phyloP scores from a whole-genome alignment of 1,140 invertebrate species.

The Nylanderia fulva region DNA sequence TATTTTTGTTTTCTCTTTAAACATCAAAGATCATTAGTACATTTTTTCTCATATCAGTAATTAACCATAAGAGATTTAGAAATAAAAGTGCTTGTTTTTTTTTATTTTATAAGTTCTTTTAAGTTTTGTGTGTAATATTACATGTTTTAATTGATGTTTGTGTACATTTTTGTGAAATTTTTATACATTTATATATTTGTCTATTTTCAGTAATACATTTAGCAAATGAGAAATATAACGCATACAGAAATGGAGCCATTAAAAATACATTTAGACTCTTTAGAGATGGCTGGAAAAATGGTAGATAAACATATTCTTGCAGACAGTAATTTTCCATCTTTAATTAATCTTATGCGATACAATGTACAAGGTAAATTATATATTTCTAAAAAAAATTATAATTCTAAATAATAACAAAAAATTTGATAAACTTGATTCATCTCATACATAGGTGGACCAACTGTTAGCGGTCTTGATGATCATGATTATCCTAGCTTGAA shows the following conservation, averaged over 20 bases:
- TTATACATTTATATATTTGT: background rate
- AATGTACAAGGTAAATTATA: slow-evolving; percentile 81
- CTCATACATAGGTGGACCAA: slow-evolving; percentile 87
- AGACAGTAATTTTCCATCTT: slow-evolving; percentile 90
- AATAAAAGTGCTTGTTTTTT: background rate
- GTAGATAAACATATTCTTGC: slow-evolving; percentile 90
- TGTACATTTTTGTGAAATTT: background rate
- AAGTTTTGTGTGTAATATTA: background rate
- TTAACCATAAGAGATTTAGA: background rate
- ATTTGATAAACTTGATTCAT: slow-evolving; percentile 17
- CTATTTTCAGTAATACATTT: slow-evolving; percentile 4
- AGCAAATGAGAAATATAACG: slow-evolving; percentile 51
- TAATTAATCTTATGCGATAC: slow-evolving; percentile 87
- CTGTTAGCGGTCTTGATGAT: slow-evolving; percentile 95
- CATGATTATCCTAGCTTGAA: slow-evolving; percentile 94
- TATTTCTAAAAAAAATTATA: background rate
- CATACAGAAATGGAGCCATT: slow-evolving; percentile 82
- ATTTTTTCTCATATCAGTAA: background rate
- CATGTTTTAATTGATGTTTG: background rate
- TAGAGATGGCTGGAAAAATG: slow-evolving; percentile 90
- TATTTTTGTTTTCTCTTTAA: slow-evolving; percentile 14
- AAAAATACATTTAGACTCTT: slow-evolving; percentile 88
- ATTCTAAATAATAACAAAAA: background rate
- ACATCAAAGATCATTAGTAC: background rate
- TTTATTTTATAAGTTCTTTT: too few species aligned